Evolutionary conservation across 1,140 invertebrate genomes (phyloP).

Genomic region (Parasteatoda tepidariorum): DNA sequence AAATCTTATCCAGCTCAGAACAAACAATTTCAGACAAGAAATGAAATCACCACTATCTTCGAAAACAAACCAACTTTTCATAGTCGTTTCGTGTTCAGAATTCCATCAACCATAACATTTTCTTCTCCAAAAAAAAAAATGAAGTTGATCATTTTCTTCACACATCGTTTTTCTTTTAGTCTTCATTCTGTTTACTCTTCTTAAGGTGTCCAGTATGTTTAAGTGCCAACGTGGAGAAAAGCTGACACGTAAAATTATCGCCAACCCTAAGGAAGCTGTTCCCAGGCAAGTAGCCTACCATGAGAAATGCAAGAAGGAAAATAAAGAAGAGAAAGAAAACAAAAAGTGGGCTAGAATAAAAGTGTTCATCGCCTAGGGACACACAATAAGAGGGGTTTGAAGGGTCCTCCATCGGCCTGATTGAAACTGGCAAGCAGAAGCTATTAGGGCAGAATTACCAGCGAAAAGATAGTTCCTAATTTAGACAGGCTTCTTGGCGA

Average conservation of each 20-base stretch:
- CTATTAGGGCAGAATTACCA: not conserved
- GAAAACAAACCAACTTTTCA: not conserved
- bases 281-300: not conserved
- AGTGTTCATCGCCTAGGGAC: not conserved
- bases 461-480: not conserved
- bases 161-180: not conserved
- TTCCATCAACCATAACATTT: not conserved
- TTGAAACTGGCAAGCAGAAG: not conserved
- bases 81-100: not conserved
- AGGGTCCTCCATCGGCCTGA: not conserved
- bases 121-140: not conserved
- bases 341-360: not conserved
- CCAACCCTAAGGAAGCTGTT: not conserved
- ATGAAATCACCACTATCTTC: too few species aligned
- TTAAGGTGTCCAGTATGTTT: not conserved
- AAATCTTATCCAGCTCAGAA: too few species aligned
- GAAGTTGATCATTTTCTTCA: not conserved
- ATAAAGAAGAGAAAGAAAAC: not conserved
- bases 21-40: too few species aligned
- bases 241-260: not conserved
- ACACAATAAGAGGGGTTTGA: not conserved
- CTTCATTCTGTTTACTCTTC: not conserved
- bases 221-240: not conserved
- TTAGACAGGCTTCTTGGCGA: not conserved
- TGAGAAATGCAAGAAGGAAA: not conserved